Evolutionary conservation across 2,888 invertebrate species (phyloP).

Genomic region (Sinohyriopsis cumingii): DNA sequence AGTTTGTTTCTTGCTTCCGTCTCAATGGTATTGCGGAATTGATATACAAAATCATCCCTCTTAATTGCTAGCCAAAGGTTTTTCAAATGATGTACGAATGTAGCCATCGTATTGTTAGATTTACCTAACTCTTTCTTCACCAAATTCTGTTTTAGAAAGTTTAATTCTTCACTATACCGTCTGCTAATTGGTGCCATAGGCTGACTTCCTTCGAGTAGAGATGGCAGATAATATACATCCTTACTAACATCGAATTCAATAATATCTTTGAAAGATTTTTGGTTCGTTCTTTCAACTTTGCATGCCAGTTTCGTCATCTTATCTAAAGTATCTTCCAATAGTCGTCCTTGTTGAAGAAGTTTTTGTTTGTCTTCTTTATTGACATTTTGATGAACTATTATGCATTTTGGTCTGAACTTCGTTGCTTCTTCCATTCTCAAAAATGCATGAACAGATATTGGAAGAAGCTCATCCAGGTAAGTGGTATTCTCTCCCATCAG

Average conservation of each 20-base stretch:
- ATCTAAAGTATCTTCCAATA: constrained; percentile 11
- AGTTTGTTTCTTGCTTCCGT: constrained; percentile 6
- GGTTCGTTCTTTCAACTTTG: constrained; percentile 7
- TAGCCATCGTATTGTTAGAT: not conserved
- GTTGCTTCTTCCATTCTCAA: constrained; percentile 10
- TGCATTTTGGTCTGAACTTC: constrained; percentile 7
- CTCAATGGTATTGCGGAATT: constrained; percentile 12
- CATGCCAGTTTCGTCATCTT: constrained; percentile 14
- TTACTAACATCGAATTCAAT: constrained; percentile 15
- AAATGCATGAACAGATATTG: constrained; percentile 19
- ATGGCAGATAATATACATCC: constrained; percentile 15
- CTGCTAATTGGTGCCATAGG: constrained; percentile 21
- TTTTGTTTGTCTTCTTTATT: constrained; percentile 7
- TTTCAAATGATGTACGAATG: not conserved
- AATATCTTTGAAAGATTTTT: constrained; percentile 13
- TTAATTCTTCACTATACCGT: constrained; percentile 11
- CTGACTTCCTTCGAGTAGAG: constrained; percentile 18
- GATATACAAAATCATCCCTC: constrained; percentile 12
- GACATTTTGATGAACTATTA: constrained; percentile 28
- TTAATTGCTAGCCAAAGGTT: constrained; percentile 10
- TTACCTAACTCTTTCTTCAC: not conserved
- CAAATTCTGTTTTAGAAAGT: constrained; percentile 2
- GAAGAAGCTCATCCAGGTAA: constrained; percentile 18
- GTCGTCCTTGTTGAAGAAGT: constrained; percentile 8
- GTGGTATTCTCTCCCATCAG: constrained; percentile 19